Evolutionary conservation across 2,797 vertebrate species (phyloP).

Genomic region (Hipposideros larvatus): DNA sequence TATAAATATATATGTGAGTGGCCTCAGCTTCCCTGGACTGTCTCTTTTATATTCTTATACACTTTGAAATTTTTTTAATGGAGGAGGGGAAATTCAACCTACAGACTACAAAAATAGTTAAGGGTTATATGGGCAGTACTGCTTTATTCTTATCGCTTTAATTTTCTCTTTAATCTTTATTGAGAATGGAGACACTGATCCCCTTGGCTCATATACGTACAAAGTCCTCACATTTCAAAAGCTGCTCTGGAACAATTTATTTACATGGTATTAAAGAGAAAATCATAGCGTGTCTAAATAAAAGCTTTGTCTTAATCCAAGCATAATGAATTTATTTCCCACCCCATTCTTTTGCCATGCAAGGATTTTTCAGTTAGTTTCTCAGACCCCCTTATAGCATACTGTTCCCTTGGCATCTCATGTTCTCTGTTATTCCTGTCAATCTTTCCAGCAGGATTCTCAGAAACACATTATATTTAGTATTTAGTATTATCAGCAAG

Average conservation of each 20-base stretch:
- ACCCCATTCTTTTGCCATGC: background rate
- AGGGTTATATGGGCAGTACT: background rate
- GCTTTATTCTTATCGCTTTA: constrained; percentile 37
- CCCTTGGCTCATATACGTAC: background rate
- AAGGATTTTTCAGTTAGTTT: constrained; percentile 17
- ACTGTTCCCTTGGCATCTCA: constrained; percentile 1
- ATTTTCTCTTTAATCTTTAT: constrained; percentile 20
- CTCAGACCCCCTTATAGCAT: background rate
- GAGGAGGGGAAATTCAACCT: background rate
- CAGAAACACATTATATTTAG: background rate
- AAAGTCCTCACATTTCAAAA: constrained; percentile 23
- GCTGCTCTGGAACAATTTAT: constrained; percentile 31
- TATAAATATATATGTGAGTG: background rate
- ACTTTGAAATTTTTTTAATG: background rate
- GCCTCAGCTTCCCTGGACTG: background rate
- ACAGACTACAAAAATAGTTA: background rate
- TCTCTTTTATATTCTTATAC: background rate
- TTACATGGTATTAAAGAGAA: background rate
- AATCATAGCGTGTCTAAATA: constrained; percentile 27
- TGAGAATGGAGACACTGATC: constrained; percentile 1
- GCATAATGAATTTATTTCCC: constrained; percentile 34
- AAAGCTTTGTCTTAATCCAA: constrained; percentile 46
- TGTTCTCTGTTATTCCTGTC: background rate
- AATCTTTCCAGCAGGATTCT: background rate
- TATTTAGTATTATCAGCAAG: background rate